These are phyloP conservation scores for Cryptoprocta ferox DNA, from an alignment of 2,797 vertebrate species.

Conservation along the genomic window DNA sequence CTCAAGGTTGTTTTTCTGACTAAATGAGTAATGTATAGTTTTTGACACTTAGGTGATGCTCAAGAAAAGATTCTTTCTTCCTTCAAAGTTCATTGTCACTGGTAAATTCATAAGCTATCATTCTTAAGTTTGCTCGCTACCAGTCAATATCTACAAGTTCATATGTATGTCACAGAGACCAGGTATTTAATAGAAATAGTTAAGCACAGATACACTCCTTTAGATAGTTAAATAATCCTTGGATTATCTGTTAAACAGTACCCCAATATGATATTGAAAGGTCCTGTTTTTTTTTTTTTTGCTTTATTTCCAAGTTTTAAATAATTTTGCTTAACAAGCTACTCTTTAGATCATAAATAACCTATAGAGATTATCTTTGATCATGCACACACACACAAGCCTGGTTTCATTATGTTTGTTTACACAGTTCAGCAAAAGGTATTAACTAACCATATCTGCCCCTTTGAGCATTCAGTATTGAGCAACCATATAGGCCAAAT, in stretches of 20 bases:
- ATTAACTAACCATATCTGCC: neutral
- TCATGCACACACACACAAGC: neutral
- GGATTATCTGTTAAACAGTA: neutral
- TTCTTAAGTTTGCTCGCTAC: neutral
- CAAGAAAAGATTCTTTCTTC: conserved; percentile 59
- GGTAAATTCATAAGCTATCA: conserved; percentile 34
- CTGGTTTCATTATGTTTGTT: conserved; percentile 31
- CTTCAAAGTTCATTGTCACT: conserved; percentile 55
- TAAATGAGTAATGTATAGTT: conserved; percentile 66
- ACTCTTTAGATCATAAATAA: conserved; percentile 24
- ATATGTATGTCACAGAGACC: neutral
- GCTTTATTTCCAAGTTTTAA: conserved; percentile 51
- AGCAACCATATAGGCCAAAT: neutral
- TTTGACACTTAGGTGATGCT: conserved; percentile 60
- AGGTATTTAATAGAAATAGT: conserved; percentile 22
- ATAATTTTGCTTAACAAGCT: neutral
- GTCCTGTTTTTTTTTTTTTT: neutral
- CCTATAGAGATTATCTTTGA: neutral
- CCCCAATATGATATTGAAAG: neutral
- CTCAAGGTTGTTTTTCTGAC: conserved; percentile 68
- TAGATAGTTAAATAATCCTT: conserved; percentile 48
- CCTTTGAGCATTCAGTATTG: conserved; percentile 10
- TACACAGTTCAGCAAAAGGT: neutral
- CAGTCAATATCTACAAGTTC: neutral
- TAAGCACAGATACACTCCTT: neutral